phyloP scores from a whole-genome alignment of 2,113 vertebrate species.

The Emydura subglobosa region DNA sequence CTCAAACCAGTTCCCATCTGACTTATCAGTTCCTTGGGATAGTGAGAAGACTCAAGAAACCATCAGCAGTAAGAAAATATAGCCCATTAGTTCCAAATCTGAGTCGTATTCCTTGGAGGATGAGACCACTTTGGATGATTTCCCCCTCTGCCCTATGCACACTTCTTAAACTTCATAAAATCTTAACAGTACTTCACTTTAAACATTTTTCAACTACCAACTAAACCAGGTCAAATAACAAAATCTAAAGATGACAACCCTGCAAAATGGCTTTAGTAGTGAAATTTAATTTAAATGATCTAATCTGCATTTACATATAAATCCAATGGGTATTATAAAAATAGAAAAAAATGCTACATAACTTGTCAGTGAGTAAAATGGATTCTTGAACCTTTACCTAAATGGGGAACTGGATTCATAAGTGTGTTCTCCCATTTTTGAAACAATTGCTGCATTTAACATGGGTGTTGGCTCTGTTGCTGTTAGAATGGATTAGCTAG shows the following conservation, averaged over 20 bases:
- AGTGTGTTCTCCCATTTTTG: not conserved
- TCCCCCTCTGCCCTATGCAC: not conserved
- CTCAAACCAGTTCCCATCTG: conserved; percentile 11
- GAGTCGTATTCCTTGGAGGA: not conserved
- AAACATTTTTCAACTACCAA: not conserved
- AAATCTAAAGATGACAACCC: too few species aligned
- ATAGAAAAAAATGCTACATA: accelerated
- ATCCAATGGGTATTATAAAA: not conserved
- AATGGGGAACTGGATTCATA: not conserved
- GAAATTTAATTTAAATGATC: not conserved
- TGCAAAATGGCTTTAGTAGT: too few species aligned
- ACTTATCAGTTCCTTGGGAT: not conserved
- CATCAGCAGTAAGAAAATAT: not conserved
- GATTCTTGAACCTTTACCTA: not conserved
- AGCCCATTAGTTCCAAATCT: not conserved
- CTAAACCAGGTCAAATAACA: too few species aligned
- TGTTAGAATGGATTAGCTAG: accelerated
- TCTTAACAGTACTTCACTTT: not conserved
- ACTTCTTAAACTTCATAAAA: conserved; percentile 28
- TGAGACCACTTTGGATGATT: conserved; percentile 27
- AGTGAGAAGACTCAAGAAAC: conserved; percentile 22
- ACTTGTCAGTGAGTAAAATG: not conserved
- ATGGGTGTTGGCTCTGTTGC: not conserved
- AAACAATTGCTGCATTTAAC: not conserved
- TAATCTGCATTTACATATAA: conserved; percentile 24